Percentiles rank a stretch among this genome's conserved stretches.
Evolutionary conservation across 2,113 vertebrate species (phyloP).

Genomic region (Trachemys scripta): DNA sequence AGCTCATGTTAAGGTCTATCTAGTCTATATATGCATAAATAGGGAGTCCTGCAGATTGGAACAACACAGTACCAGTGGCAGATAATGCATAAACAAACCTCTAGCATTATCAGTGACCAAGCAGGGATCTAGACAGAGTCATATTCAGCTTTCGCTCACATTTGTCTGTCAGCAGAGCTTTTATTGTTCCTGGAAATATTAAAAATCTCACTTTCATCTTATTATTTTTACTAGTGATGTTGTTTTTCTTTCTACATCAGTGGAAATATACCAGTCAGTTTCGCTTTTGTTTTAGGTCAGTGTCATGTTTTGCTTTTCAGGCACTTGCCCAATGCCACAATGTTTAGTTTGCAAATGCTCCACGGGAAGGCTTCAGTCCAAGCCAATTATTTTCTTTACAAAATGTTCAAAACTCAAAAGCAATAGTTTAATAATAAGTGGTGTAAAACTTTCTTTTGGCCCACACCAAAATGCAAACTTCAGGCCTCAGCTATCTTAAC

Average conservation of each 20-base stretch:
- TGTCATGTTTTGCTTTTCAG: slow-evolving; percentile 56
- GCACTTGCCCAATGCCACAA: slow-evolving; percentile 45
- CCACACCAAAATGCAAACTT: neutral
- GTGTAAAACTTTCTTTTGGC: slow-evolving; percentile 12
- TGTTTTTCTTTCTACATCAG: neutral
- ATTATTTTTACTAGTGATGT: neutral
- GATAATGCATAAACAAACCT: neutral
- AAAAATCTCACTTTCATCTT: neutral
- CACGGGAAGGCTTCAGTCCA: slow-evolving; percentile 37
- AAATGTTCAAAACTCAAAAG: slow-evolving; percentile 47
- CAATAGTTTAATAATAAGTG: slow-evolving; percentile 16
- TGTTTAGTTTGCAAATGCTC: slow-evolving; percentile 65
- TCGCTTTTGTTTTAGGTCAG: slow-evolving; percentile 60
- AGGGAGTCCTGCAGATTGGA: neutral
- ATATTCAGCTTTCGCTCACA: neutral
- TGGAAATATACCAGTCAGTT: slow-evolving; percentile 41
- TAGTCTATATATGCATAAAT: fast-evolving
- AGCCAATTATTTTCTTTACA: slow-evolving; percentile 55
- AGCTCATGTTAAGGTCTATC: fast-evolving
- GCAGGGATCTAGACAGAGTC: neutral
- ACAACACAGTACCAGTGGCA: neutral
- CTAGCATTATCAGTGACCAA: neutral
- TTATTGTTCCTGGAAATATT: neutral
- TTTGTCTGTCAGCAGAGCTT: neutral
- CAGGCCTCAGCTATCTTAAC: neutral